Base-by-base conservation (phyloP, 2,113 vertebrate species). In the Electrona antarctica region DNA sequence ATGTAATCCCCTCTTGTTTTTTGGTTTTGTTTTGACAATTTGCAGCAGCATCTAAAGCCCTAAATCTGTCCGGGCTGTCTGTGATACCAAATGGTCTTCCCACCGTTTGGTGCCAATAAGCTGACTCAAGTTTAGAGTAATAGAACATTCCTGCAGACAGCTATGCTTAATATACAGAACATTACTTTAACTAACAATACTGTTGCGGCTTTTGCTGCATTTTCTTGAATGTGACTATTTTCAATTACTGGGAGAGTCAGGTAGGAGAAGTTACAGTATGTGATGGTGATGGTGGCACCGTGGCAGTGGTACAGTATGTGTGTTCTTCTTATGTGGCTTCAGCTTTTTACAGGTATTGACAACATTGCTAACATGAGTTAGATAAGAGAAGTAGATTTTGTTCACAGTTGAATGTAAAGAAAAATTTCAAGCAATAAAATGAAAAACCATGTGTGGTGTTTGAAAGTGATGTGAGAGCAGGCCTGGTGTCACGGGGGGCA, bases 51-150 rank as follows among this genome's bases (percentile, higher is more conserved):
- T 77, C 60, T 67, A 73, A 73, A 69, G 48, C 71, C 81, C 69
- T 76, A 74, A 62, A 82, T 81, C 82, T 70, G 78, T 41, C 60
- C 0, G 64, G 62, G 74, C 74, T 69, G 83, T 84, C 79, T 75
- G 74, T 67, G 70, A 83, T 69, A 74, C 77, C 64, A 88, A 88
- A 85, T 74, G 60, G 69, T 81, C 74, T 78, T 50, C 7, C n/a
- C 48, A 9, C 62, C 49, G 29, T 66, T 70, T 49, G 60, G 49
- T 76, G 61, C 58, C 60, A 66, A 45, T 56, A 60, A 47, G 52
- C 67, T 63, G 13, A 64, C 75, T 66, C 9, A 74, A 62, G 41
- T 77, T 21, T 28, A 72, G 59, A 41, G 68, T 49, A 60, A n/a
- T n/a, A n/a, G n/a, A n/a, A 52, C 33, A 8, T 8, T 55, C 15